These are phyloP conservation scores for Luffia ferchaultella DNA, from an alignment of 2,888 invertebrate species.

Conservation along the genomic window DNA sequence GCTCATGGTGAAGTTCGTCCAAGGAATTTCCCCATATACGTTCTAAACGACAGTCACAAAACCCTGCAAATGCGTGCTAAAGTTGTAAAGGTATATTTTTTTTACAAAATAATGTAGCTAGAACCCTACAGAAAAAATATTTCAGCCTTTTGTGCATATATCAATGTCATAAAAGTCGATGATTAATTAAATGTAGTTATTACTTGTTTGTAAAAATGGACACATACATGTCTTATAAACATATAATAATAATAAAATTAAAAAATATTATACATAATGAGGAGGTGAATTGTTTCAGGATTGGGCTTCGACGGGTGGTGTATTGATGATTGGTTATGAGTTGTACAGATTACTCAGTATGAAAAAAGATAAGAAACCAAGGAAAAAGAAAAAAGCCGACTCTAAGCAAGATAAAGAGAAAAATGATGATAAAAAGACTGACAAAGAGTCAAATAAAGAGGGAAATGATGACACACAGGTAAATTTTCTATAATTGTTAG, in stretches of 20 bases:
- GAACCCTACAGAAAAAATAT: no score
- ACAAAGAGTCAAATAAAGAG: conserved; percentile 25
- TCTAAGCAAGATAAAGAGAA: conserved; percentile 30
- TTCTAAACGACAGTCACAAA: conserved; percentile 94
- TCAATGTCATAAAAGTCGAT: no score
- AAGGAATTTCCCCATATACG: conserved; percentile 86
- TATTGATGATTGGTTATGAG: conserved; percentile 96
- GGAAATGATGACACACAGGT: conserved; percentile 51
- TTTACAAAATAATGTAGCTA: not conserved
- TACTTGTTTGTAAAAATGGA: no score
- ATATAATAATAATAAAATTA: no score
- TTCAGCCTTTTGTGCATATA: no score
- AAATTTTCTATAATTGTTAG: no score
- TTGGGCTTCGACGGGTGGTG: conserved; percentile 91
- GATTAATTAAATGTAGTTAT: no score
- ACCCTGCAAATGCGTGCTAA: conserved; percentile 87
- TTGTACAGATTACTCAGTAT: conserved; percentile 90
- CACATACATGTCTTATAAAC: no score
- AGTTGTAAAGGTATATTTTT: conserved; percentile 71
- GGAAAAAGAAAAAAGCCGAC: conserved; percentile 58
- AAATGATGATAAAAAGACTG: conserved; percentile 33
- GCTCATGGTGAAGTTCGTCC: conserved; percentile 76
- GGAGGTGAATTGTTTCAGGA: no score
- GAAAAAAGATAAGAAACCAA: conserved; percentile 70
- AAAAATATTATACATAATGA: no score